Percentiles rank a stretch among this genome's conserved stretches.
Conservation (phyloP, 2,113 vertebrate species). For the Tupaia tana region DNA sequence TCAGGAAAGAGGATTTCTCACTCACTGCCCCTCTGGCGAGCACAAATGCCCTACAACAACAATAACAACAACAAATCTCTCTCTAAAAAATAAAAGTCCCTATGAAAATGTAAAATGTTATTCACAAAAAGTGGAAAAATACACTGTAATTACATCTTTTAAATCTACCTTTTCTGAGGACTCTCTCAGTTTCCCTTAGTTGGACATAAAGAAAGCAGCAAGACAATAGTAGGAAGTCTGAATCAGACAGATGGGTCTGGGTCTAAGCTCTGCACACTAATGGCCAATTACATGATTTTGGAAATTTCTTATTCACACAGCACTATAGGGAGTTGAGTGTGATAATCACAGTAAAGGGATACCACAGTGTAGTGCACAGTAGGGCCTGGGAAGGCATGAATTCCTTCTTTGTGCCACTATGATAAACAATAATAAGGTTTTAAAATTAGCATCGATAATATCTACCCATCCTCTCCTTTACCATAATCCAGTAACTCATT, state of each 20-base stretch:
- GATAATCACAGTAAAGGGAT: not conserved
- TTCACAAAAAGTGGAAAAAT: conserved; percentile 14
- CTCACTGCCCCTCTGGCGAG: too few relatives aligned
- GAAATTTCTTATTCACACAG: not conserved
- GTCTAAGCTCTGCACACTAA: not conserved
- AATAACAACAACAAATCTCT: too few relatives aligned
- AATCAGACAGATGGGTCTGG: not conserved
- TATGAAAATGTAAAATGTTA: conserved; percentile 8
- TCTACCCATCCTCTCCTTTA: not conserved
- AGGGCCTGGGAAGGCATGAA: not conserved
- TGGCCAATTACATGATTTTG: not conserved
- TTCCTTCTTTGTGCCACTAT: not conserved
- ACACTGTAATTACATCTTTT: not conserved
- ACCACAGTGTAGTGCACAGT: not conserved
- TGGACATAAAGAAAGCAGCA: not conserved
- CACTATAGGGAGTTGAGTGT: not conserved
- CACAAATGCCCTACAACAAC: too few relatives aligned
- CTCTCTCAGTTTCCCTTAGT: not conserved
- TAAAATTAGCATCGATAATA: not conserved
- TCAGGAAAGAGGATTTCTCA: not conserved
- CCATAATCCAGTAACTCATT: too few relatives aligned
- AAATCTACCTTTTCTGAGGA: not conserved
- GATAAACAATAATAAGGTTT: not conserved
- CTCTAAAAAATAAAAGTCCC: too few relatives aligned
- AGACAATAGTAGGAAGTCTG: not conserved